Evolutionary conservation across 2,113 vertebrate species (phyloP).

Genomic region (western clawed frog (Xenopus tropicalis)): DNA sequence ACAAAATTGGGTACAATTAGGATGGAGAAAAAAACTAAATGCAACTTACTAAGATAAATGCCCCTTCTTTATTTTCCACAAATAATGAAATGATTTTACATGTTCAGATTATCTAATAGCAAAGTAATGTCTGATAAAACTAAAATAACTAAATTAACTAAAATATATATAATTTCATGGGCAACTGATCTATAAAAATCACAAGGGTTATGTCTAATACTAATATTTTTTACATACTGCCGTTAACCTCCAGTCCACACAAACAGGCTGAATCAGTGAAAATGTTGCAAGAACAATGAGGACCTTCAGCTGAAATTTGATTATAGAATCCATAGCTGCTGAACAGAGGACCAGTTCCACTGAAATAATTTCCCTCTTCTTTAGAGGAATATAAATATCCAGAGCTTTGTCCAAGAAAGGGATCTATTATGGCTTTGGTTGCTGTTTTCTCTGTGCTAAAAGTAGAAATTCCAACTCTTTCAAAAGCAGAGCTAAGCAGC

Average conservation of each 20-base stretch:
- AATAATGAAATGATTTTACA: no score
- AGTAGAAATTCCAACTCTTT: conserved; percentile 12
- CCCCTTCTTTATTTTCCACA: no score
- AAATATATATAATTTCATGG: no score
- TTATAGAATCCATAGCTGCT: conserved; percentile 14
- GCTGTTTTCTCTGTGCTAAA: background rate
- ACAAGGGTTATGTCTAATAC: no score
- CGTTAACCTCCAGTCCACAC: conserved; percentile 68
- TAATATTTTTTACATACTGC: conserved; percentile 70
- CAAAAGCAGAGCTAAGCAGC: conserved; percentile 5
- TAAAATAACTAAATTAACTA: no score
- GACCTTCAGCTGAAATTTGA: conserved; percentile 34
- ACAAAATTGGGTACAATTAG: no score
- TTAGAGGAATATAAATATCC: conserved; percentile 8
- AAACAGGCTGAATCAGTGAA: conserved; percentile 62
- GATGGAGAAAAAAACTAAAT: no score
- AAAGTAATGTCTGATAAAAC: no score
- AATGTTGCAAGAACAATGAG: conserved; percentile 62
- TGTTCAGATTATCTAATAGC: no score
- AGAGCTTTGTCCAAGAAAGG: background rate
- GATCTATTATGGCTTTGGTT: conserved; percentile 1
- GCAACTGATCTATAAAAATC: no score
- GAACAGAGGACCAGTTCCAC: conserved; percentile 41
- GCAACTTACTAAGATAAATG: no score
- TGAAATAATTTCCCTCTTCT: conserved; percentile 12